Base-by-base conservation (phyloP, 1,140 invertebrate species). In the Anastrepha ludens region DNA sequence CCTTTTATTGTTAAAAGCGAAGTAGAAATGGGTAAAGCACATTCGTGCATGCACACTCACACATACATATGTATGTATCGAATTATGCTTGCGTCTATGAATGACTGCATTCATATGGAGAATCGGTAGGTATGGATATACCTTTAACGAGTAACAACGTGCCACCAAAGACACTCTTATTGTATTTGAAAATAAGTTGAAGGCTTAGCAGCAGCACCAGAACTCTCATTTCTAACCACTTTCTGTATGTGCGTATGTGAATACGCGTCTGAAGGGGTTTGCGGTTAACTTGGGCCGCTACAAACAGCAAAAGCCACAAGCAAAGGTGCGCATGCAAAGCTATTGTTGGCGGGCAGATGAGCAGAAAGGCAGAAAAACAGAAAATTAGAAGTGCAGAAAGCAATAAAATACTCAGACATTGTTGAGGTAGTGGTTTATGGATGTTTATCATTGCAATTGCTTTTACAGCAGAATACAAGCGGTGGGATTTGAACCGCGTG, bases 261-360 rank as follows among this genome's bases (percentile, higher is more conserved):
- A 29, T 29, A 29, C 29, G 29, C 29, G 29, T 29, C 47, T 20
- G 50, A 50, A 55, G 74, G 47, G 11, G 55, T n/a, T 81, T 81
- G 74, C 47, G 74, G 47, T 55, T 29, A 9, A 55, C 47, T n/a
- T n/a, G 20, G 9, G 15, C 17, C 3, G n/a, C 0, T 50, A 41
- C 47, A 50, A 81, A 78, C 47, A 78, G 13, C 70, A 78, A 55
- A 78, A 78, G 17, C 47, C 47, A 50, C 70, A 78, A 78, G 6
- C 41, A 78, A 17, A n/a, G 1, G 0, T 78, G 50, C 47, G 17
- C n/a, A 6, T 78, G 74, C 47, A 78, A 81, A 81, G n/a, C 20
- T 11, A 55, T 81, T 74, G 70, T 74, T 74, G 70, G 5, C n/a
- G 70, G 9, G 15, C 17, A 74, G 41, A 74, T 50, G 41, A 47